These are phyloP conservation scores for Squalus acanthias DNA, from an alignment of 2,797 vertebrate genomes.

Conservation along the genomic window DNA sequence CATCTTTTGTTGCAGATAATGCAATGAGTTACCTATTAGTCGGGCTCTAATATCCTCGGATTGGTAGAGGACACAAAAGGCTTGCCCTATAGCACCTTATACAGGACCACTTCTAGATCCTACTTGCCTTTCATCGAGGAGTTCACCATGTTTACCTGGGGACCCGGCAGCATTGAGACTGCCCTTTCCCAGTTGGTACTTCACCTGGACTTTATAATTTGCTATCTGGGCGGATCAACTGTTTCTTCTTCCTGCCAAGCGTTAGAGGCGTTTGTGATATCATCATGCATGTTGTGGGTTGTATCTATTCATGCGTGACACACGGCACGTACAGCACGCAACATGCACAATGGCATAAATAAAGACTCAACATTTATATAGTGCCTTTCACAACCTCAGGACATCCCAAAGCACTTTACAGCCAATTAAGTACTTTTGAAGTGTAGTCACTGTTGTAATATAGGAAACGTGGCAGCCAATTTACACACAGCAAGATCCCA, in stretches of 20 bases:
- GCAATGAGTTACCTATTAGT: not conserved
- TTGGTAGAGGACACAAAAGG: not conserved
- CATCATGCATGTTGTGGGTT: not conserved
- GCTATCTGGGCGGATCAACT: not conserved
- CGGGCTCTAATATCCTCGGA: too few relatives aligned
- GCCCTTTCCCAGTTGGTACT: not conserved
- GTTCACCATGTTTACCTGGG: not conserved
- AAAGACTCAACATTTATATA: not conserved
- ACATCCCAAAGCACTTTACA: not conserved
- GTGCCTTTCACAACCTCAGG: not conserved
- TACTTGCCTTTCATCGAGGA: not conserved
- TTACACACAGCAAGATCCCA: not conserved
- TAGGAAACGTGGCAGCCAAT: not conserved
- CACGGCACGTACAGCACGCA: not conserved
- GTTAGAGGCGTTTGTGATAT: not conserved
- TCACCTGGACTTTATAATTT: not conserved
- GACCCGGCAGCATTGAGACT: not conserved
- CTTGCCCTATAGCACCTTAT: not conserved
- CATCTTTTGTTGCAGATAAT: not conserved
- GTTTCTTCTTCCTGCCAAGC: not conserved
- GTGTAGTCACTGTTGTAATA: not conserved
- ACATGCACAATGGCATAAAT: not conserved
- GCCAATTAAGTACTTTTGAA: not conserved
- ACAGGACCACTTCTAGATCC: not conserved
- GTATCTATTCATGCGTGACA: not conserved